phyloP scores from a whole-genome alignment of 2,113 vertebrate genomes.

The Peromyscus maniculatus region DNA sequence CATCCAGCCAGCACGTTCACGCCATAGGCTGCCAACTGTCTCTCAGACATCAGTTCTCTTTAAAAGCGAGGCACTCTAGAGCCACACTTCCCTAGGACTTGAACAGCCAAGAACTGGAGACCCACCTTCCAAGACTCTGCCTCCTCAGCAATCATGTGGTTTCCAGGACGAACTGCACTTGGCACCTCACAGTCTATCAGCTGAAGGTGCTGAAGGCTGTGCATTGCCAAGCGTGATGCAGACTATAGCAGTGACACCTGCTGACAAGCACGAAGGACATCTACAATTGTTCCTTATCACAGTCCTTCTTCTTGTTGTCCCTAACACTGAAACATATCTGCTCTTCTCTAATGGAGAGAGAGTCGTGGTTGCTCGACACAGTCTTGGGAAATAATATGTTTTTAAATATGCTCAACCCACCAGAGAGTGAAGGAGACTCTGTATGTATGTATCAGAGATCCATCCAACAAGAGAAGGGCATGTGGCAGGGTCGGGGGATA shows the following conservation, averaged over 20 bases:
- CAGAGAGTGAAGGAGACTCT: not conserved
- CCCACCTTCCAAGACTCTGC: not conserved
- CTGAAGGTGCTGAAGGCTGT: not conserved
- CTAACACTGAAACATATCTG: not conserved
- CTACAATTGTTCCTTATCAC: not conserved
- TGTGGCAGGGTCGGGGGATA: no score
- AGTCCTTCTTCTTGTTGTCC: no score
- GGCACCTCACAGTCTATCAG: no score
- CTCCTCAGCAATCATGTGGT: not conserved
- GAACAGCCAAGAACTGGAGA: not conserved
- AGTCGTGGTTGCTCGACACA: not conserved
- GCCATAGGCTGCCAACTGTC: not conserved
- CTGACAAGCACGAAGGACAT: not conserved
- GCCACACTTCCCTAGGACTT: not conserved
- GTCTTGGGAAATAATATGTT: not conserved
- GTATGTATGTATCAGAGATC: not conserved
- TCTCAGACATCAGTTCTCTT: not conserved
- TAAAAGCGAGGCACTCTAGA: not conserved
- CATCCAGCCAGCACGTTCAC: not conserved
- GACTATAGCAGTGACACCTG: not conserved
- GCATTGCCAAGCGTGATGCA: not conserved
- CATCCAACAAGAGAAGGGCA: not conserved
- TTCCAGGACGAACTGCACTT: not conserved
- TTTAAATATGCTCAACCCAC: not conserved
- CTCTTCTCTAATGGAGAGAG: not conserved